A percentile compares a stretch with the other conserved stretches of the same genome.
These are phyloP conservation scores for Lasioglossum leucozonium DNA, from an alignment of 2,888 invertebrate species.

Conservation along the genomic window DNA sequence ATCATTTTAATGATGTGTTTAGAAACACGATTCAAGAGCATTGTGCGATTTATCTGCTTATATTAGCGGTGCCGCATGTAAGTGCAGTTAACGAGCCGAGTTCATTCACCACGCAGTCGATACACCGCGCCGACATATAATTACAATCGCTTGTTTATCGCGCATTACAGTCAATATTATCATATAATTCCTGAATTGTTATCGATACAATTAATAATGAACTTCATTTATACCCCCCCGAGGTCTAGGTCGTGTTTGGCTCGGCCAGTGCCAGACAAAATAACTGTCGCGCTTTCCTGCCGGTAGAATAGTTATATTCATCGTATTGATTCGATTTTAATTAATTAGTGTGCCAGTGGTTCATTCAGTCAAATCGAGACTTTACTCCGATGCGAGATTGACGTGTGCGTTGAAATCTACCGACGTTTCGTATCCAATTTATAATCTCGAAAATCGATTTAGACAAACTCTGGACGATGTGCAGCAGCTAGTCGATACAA, in stretches of 20 bases:
- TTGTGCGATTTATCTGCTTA: not conserved
- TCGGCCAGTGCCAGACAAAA: not conserved
- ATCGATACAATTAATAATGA: not conserved
- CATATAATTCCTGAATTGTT: conserved; percentile 1
- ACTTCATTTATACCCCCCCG: not conserved
- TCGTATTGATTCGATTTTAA: not conserved
- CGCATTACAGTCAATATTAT: not conserved
- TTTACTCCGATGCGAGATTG: not conserved
- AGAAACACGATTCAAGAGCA: not conserved
- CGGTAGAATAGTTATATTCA: not conserved
- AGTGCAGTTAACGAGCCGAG: not conserved
- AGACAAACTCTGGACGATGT: not conserved
- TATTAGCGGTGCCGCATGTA: not conserved
- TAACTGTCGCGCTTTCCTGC: not conserved
- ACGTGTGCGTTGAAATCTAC: not conserved
- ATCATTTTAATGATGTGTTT: not conserved
- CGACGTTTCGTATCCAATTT: not conserved
- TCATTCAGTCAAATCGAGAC: not conserved
- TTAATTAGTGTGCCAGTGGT: not conserved
- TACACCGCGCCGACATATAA: not conserved
- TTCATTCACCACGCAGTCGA: not conserved
- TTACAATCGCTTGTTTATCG: not conserved
- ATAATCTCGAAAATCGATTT: not conserved
- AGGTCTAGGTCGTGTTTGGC: conserved; percentile 1
- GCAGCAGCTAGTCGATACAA: too few species aligned